phyloP scores from a whole-genome alignment of 2,888 invertebrate genomes.

The Drosophila parthenogenetica region DNA sequence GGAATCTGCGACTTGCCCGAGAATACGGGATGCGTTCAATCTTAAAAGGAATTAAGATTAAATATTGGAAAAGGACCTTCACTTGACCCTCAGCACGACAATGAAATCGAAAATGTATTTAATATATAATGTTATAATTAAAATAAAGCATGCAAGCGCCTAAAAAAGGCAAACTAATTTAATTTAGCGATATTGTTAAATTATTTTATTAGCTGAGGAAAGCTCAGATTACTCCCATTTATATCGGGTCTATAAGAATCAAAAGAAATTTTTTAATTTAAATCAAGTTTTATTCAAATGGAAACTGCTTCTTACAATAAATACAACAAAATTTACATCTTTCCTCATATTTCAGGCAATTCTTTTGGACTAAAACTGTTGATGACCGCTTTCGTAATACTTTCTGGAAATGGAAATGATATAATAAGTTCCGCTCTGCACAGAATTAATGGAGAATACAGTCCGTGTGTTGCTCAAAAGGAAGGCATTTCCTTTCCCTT shows the following conservation, averaged over 20 bases:
- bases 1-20: slow-evolving; percentile 76
- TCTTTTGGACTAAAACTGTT: neutral
- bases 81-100: neutral
- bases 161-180: slow-evolving; percentile 26
- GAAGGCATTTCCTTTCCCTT: slow-evolving; percentile 35
- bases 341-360: slow-evolving; percentile 1
- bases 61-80: neutral
- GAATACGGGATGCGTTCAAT: slow-evolving; percentile 68
- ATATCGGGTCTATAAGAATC: too few relatives aligned
- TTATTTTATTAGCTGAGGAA: neutral
- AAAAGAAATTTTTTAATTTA: too few relatives aligned
- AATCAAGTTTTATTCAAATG: too few relatives aligned
- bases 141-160: slow-evolving; percentile 38
- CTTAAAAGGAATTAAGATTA: slow-evolving; percentile 19
- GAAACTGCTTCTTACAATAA: too few relatives aligned
- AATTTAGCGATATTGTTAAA: neutral
- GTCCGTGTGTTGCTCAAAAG: slow-evolving; percentile 27
- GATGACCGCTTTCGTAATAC: neutral
- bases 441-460: slow-evolving; percentile 12
- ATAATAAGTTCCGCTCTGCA: neutral
- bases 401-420: neutral
- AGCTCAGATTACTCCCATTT: too few relatives aligned
- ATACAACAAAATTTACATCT: neutral
- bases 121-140: slow-evolving; percentile 4
- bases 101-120: neutral